Percentiles rank a stretch among this genome's conserved stretches.
These are phyloP conservation scores for Harpagoxenus sublaevis DNA, from an alignment of 2,888 invertebrate species.

Conservation along the genomic window DNA sequence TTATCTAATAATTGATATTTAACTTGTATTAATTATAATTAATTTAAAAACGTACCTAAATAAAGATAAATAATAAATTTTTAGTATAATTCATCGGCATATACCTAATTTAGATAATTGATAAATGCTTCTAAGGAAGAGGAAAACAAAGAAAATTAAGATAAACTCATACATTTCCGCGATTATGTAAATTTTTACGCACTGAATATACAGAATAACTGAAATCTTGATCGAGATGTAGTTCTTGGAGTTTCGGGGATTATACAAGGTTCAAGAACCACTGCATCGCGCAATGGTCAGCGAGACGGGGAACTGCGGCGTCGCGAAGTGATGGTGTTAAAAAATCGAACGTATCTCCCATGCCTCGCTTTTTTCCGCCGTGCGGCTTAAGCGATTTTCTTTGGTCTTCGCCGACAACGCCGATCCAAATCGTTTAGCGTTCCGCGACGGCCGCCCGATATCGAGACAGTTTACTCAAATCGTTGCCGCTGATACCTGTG, in stretches of 20 bases:
- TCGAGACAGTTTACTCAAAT: constrained; percentile 52
- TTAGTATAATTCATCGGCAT: neutral
- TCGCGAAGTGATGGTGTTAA: constrained; percentile 24
- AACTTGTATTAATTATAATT: neutral
- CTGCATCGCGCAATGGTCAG: constrained; percentile 15
- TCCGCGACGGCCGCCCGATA: constrained; percentile 44
- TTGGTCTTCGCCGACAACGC: constrained; percentile 55
- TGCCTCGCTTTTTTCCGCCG: constrained; percentile 29
- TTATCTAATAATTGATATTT: neutral
- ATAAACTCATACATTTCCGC: neutral
- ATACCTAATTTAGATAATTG: neutral
- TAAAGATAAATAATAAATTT: constrained; percentile 2
- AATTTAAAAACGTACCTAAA: neutral
- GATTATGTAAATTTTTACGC: neutral
- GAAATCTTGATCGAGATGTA: neutral
- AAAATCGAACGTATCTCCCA: constrained; percentile 42
- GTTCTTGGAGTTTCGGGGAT: neutral
- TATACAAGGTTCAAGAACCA: constrained; percentile 23
- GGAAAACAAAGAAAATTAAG: neutral
- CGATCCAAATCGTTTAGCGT: constrained; percentile 49
- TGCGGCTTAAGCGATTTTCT: constrained; percentile 53
- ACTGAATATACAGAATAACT: neutral
- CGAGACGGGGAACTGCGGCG: constrained; percentile 16
- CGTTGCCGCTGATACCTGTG: constrained; percentile 30
- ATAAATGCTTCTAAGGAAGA: neutral